A percentile compares a stretch with the other conserved stretches of the same genome.
These are phyloP conservation scores for Agrypnia vestita DNA, from an alignment of 1,140 invertebrate species.

Conservation along the genomic window DNA sequence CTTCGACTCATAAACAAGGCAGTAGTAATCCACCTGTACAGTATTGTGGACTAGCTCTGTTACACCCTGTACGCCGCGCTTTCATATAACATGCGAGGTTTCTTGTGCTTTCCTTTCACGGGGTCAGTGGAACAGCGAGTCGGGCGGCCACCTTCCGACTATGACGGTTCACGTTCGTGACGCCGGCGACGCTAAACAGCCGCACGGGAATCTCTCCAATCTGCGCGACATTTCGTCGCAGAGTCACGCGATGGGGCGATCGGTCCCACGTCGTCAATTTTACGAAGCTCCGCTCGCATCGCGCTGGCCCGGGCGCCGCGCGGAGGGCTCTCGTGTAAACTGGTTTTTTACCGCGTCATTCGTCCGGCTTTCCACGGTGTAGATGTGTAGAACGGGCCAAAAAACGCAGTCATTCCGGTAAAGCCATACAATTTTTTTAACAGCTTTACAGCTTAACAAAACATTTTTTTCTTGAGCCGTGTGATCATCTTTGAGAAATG, in stretches of 20 bases:
- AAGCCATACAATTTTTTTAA: too few species aligned
- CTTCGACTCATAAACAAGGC: too few species aligned
- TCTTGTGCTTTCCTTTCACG: neutral
- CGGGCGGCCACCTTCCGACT: neutral
- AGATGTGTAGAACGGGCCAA: too few species aligned
- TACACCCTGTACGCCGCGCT: neutral
- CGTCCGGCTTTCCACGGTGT: too few species aligned
- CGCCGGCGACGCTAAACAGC: neutral
- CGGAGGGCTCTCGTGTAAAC: too few species aligned
- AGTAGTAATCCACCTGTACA: too few species aligned
- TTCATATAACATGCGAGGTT: neutral
- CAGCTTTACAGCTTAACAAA: too few species aligned
- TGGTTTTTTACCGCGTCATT: too few species aligned
- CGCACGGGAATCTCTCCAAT: conserved; percentile 6
- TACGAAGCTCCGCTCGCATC: neutral
- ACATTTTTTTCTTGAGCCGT: too few species aligned
- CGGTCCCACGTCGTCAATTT: neutral
- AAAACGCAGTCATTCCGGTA: too few species aligned
- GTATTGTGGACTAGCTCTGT: too few species aligned
- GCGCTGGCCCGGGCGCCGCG: neutral
- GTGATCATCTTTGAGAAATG: too few species aligned
- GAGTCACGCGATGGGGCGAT: conserved; percentile 17
- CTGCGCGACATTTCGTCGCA: conserved; percentile 8
- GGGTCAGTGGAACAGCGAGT: conserved; percentile 17
- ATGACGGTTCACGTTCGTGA: conserved; percentile 11